Percentiles rank a stretch among this genome's conserved stretches.
Evolutionary conservation across 2,797 vertebrate species (phyloP).

Genomic region (Micromesistius poutassou): DNA sequence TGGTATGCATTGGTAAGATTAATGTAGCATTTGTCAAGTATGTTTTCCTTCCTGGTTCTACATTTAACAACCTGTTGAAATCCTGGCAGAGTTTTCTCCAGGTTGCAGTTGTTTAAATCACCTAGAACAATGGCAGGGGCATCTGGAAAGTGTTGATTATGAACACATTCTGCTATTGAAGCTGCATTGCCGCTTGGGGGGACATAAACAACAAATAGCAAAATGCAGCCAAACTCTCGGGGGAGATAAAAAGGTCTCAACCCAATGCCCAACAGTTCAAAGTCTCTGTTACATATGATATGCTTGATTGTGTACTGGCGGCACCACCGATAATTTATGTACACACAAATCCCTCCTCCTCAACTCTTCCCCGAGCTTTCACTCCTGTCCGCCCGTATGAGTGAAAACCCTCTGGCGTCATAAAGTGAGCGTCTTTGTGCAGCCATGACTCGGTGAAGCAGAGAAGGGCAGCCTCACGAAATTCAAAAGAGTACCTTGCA

Average conservation of each 20-base stretch:
- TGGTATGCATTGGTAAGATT: not conserved
- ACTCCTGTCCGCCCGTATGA: too few relatives aligned
- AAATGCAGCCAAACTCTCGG: not conserved
- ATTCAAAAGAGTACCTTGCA: too few relatives aligned
- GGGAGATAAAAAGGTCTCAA: too few relatives aligned
- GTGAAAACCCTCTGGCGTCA: too few relatives aligned
- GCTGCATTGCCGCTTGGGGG: not conserved
- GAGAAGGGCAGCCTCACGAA: too few relatives aligned
- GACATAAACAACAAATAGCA: not conserved
- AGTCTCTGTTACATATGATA: too few relatives aligned
- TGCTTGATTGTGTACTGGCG: too few relatives aligned
- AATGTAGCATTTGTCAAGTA: slow-evolving; percentile 7
- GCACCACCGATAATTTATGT: too few relatives aligned
- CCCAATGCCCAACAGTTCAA: not conserved
- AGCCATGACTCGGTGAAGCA: too few relatives aligned
- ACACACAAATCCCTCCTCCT: too few relatives aligned
- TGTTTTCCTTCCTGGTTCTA: not conserved
- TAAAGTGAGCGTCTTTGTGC: too few relatives aligned
- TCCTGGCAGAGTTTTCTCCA: not conserved
- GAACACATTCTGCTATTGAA: slow-evolving; percentile 7
- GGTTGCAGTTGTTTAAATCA: not conserved
- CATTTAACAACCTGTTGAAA: not conserved
- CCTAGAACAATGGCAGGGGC: not conserved
- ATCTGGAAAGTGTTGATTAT: not conserved
- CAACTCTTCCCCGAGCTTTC: too few relatives aligned